Base-by-base conservation (phyloP, 2,888 invertebrate species). In the Scaptomyza caliginosa region DNA sequence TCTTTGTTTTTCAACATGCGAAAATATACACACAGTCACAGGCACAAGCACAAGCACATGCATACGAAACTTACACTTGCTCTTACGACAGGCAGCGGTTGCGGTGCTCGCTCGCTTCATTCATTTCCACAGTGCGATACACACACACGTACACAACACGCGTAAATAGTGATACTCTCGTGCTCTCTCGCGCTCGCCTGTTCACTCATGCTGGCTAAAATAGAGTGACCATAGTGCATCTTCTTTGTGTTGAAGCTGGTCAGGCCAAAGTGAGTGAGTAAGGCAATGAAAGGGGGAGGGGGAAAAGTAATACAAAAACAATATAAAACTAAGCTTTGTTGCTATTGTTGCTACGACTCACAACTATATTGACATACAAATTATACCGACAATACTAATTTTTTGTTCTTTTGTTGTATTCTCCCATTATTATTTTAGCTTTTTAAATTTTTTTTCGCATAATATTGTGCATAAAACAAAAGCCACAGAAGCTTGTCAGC, bases 191-290 rank as follows among this genome's bases (percentile, higher is more conserved):
- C 56, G 51, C 59, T 50, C 39, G 54, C 39, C 63, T 54, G 68
- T 50, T 68, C 39, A 63, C 75, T 74, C 75, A 51, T 62, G 71
- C 70, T 71, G 58, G 59, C 55, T 60, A 57, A 66, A 75, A 71
- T 73, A 75, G 73, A 75, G 76, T 70, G 75, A 75, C 73, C 73
- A 76, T 76, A 76, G 64, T 72, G 55, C 55, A 68, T 40, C 39
- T 57, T 39, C 55, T 67, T 77, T 70, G 54, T 77, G 74, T 77
- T 74, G 78, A 45, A 75, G 85, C 65, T 85, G 85, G 84, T 80
- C 81, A 85, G 85, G 59, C 73, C 67, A 65, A 30, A 49, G 46
- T 19, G 16, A 34, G 16, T n/a, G n/a, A n/a, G n/a, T n/a, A n/a
- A n/a, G n/a, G n/a, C n/a, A n/a, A n/a, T n/a, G n/a, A n/a, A n/a